Evolutionary conservation across 1,140 invertebrate species (phyloP).

Genomic region (Solenopsis invicta): DNA sequence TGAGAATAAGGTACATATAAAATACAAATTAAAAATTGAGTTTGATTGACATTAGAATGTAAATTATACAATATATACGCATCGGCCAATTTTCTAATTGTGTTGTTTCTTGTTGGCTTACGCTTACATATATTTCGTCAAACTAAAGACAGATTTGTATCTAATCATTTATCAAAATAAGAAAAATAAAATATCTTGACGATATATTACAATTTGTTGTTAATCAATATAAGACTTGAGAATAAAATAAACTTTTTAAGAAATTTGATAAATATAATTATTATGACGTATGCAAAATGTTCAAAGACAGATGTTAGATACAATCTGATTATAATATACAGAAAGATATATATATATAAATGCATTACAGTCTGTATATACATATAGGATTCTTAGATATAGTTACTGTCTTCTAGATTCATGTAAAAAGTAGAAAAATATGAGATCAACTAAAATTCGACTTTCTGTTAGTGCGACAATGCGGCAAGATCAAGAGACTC

Average conservation of each 20-base stretch:
- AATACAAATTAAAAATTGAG: slow-evolving; percentile 61
- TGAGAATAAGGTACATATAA: slow-evolving; percentile 49
- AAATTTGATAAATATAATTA: neutral
- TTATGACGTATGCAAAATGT: neutral
- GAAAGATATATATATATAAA: slow-evolving; percentile 15
- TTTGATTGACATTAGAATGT: slow-evolving; percentile 38
- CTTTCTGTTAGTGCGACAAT: neutral
- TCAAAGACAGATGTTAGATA: slow-evolving; percentile 21
- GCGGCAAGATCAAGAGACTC: neutral
- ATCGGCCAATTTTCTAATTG: neutral
- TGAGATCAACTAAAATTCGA: slow-evolving; percentile 16
- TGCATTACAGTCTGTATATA: slow-evolving; percentile 1
- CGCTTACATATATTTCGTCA: slow-evolving; percentile 38
- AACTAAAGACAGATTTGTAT: slow-evolving; percentile 33
- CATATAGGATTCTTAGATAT: neutral
- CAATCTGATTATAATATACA: neutral
- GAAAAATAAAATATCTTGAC: neutral
- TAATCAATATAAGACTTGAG: neutral
- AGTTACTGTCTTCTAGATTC: neutral
- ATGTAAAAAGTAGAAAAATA: neutral
- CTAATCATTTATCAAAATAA: slow-evolving; percentile 31
- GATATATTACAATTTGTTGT: neutral
- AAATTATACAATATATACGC: slow-evolving; percentile 38
- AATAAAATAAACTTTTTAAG: neutral
- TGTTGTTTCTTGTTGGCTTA: slow-evolving; percentile 3